Conservation (phyloP, 2,888 invertebrate genomes). For the Neoaliturus tenellus region DNA sequence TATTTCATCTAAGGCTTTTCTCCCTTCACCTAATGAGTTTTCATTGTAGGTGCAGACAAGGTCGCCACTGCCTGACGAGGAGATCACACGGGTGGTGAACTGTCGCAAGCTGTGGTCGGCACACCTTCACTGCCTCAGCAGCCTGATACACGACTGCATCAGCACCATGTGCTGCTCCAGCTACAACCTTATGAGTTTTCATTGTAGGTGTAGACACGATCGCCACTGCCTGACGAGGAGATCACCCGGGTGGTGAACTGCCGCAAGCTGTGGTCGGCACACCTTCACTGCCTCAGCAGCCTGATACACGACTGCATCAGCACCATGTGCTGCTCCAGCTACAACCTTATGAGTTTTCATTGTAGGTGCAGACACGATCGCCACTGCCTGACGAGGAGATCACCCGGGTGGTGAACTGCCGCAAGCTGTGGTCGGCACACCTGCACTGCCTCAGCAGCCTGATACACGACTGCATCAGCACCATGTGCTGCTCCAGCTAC, state of each 20-base stretch:
- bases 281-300: conserved; percentile 88
- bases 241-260: conserved; percentile 85
- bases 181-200: conserved; percentile 71
- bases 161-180: conserved; percentile 70
- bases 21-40: too few relatives aligned
- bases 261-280: conserved; percentile 95
- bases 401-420: conserved; percentile 84
- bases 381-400: conserved; percentile 82
- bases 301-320: conserved; percentile 76
- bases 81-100: conserved; percentile 85
- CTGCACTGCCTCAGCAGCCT: conserved; percentile 87
- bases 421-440: conserved; percentile 97
- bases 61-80: conserved; percentile 80
- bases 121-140: conserved; percentile 90
- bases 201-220: conserved; percentile 78
- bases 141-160: conserved; percentile 76
- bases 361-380: conserved; percentile 79
- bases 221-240: conserved; percentile 81
- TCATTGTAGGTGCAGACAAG: conserved; percentile 78
- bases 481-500: conserved; percentile 70
- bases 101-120: conserved; percentile 95
- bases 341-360: conserved; percentile 70
- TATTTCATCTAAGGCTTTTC: too few relatives aligned
- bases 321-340: conserved; percentile 70
- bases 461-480: conserved; percentile 74